Conservation (phyloP, 2,113 vertebrate genomes). For the Lamprotornis superbus region DNA sequence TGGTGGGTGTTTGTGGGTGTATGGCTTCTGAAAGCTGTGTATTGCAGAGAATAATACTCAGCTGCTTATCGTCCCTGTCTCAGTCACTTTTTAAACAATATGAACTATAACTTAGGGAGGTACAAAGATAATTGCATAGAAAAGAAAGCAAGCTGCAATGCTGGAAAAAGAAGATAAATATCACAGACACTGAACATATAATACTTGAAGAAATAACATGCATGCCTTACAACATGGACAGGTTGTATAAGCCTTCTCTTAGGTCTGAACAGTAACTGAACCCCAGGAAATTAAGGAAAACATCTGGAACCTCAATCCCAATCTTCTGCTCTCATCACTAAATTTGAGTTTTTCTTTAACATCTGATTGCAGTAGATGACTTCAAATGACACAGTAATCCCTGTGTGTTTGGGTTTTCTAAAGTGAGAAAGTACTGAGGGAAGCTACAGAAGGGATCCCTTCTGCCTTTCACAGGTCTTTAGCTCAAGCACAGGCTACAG, state of each 20-base stretch:
- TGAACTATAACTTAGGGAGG: not conserved
- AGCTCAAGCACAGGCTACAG: not conserved
- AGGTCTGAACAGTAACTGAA: not conserved
- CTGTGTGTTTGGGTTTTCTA: not conserved
- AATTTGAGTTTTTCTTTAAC: not conserved
- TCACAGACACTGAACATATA: not conserved
- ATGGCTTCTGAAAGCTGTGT: not conserved
- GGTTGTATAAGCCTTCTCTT: not conserved
- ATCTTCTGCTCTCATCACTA: not conserved
- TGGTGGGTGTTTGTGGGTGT: not conserved
- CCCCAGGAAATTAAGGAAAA: not conserved
- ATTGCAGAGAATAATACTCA: not conserved
- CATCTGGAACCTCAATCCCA: not conserved
- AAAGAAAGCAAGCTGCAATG: not conserved
- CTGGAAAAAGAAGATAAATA: not conserved
- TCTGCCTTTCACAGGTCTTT: accelerated
- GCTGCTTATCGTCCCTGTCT: not conserved
- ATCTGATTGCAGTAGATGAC: not conserved
- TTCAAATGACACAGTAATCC: not conserved
- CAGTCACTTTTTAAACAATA: not conserved
- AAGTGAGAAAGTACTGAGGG: not conserved
- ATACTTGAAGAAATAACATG: not conserved
- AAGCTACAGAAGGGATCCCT: not conserved
- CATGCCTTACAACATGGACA: not conserved
- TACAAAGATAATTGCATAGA: not conserved